Percentiles rank a stretch among this genome's conserved stretches.
phyloP scores from a whole-genome alignment of 2,113 vertebrate species.

The Caretta caretta region DNA sequence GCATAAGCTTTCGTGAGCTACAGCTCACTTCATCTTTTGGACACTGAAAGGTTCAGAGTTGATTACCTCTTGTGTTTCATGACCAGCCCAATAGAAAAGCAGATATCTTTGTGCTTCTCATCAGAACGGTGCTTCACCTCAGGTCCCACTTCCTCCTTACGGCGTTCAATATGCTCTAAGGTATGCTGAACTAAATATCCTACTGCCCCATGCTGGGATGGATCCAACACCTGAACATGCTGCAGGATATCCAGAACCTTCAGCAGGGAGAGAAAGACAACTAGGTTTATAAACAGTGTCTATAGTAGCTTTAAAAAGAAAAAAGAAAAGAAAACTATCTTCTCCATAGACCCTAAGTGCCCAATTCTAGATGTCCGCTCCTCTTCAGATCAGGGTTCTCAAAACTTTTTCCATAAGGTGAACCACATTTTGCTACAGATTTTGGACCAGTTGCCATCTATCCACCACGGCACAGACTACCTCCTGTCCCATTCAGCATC shows the following conservation, averaged over 20 bases:
- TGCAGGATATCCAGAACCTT: constrained; percentile 98
- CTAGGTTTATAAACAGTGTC: neutral
- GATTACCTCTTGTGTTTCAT: constrained; percentile 97
- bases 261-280: constrained; percentile 30
- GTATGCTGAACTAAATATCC: constrained; percentile 97
- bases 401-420: neutral
- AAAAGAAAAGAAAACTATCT: neutral
- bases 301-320: neutral
- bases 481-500: neutral
- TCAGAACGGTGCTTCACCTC: constrained; percentile 89
- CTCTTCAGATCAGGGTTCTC: neutral
- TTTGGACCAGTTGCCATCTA: neutral
- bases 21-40: neutral
- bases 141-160: constrained; percentile 89
- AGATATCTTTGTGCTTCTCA: constrained; percentile 90
- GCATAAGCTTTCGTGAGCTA: too few species aligned
- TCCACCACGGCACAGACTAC: neutral
- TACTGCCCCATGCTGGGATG: constrained; percentile 94
- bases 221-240: constrained; percentile 96
- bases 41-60: fast-evolving
- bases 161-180: constrained; percentile 95
- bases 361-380: neutral
- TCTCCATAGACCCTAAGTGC: neutral
- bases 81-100: constrained; percentile 92
- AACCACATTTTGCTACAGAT: neutral